Evolutionary conservation across 2,797 vertebrate genomes (phyloP).

Genomic region (Brachyalestes nurse): DNA sequence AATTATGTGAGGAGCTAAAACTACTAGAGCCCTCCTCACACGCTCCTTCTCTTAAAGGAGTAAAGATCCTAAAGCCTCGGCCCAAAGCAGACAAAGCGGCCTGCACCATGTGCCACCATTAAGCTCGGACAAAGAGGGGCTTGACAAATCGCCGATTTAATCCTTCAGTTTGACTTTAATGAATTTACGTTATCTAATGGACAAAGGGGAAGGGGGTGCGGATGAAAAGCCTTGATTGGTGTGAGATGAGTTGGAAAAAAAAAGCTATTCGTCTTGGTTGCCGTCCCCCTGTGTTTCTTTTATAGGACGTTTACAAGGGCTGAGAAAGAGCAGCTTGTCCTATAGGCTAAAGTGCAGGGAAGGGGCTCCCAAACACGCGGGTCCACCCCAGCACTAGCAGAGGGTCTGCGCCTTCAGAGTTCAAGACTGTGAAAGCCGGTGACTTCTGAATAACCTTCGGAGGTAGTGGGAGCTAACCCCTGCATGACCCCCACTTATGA

Average conservation of each 20-base stretch:
- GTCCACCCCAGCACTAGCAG: conserved; percentile 74
- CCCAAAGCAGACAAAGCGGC: conserved; percentile 67
- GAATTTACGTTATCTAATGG: conserved; percentile 83
- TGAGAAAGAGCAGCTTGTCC: conserved; percentile 64
- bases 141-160: conserved; percentile 82
- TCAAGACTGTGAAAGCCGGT: conserved; percentile 77
- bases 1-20: conserved; percentile 6
- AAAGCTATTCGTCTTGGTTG: conserved; percentile 83
- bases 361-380: conserved; percentile 66
- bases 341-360: conserved; percentile 69
- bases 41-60: conserved; percentile 4
- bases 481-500: conserved; percentile 78
- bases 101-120: conserved; percentile 84
- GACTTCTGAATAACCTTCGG: conserved; percentile 85
- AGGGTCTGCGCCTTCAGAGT: conserved; percentile 75
- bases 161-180: conserved; percentile 84
- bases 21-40: conserved; percentile 36
- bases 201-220: conserved; percentile 70
- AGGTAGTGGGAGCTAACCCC: conserved; percentile 81
- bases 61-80: not conserved
- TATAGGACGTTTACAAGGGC: conserved; percentile 76
- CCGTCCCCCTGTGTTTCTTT: conserved; percentile 81
- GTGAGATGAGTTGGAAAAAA: conserved; percentile 80
- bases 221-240: conserved; percentile 84
- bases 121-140: conserved; percentile 77